phyloP scores from a whole-genome alignment of 2,888 invertebrate genomes.

The Andrena trimmerana region DNA sequence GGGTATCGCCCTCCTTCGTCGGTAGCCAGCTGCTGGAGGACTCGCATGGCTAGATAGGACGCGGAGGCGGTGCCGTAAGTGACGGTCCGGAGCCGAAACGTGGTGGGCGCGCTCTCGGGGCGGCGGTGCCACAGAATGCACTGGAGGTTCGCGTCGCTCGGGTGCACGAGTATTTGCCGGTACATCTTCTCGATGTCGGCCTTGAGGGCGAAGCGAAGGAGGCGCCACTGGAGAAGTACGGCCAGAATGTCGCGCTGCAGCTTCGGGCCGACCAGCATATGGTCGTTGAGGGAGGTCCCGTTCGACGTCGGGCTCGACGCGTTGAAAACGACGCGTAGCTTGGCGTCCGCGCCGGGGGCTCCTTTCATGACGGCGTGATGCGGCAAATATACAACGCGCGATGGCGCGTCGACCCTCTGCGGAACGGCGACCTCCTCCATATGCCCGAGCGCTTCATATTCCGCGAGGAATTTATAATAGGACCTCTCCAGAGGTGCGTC shows the following conservation, averaged over 20 bases:
- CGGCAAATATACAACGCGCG: background rate
- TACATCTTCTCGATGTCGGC: background rate
- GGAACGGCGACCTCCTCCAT: background rate
- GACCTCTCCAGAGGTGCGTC: background rate
- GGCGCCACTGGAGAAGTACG: background rate
- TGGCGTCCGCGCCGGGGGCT: background rate
- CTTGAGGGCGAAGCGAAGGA: background rate
- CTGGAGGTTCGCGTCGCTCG: background rate
- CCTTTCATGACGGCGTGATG: background rate
- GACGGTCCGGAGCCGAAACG: background rate
- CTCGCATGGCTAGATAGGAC: background rate
- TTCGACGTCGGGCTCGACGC: background rate
- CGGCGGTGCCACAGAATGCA: background rate
- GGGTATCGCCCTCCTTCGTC: background rate
- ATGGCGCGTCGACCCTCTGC: background rate
- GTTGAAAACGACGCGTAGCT: background rate
- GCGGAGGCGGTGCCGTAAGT: background rate
- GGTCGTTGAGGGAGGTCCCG: background rate
- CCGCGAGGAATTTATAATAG: background rate
- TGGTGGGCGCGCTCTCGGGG: fast-evolving
- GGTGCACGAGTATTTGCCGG: background rate
- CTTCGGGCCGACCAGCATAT: background rate
- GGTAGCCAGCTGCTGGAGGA: fast-evolving
- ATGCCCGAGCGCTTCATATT: background rate
- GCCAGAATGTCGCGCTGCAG: background rate